phyloP scores from a whole-genome alignment of 2,888 invertebrate genomes.

The Cataglyphis cursor region DNA sequence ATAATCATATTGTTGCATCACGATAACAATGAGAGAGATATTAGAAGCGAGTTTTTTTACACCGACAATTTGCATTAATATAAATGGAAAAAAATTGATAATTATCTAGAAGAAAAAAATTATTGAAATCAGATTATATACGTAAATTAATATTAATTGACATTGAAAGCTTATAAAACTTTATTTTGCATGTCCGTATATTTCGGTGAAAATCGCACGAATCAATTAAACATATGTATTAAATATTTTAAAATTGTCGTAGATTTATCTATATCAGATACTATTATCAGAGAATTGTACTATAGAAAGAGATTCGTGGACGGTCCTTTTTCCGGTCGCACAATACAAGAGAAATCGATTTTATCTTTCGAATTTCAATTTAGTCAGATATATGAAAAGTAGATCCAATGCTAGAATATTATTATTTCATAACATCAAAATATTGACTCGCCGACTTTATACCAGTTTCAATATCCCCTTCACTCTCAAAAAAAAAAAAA shows the following conservation, averaged over 20 bases:
- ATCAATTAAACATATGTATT: neutral
- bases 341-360: neutral
- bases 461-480: neutral
- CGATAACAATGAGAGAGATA: neutral
- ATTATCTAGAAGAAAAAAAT: neutral
- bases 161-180: neutral
- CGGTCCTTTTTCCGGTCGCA: neutral
- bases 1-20: constrained; percentile 7
- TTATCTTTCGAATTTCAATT: constrained; percentile 1
- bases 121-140: neutral
- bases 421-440: neutral
- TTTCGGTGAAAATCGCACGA: neutral
- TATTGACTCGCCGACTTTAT: neutral
- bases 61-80: neutral
- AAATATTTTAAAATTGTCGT: neutral
- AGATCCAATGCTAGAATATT: neutral
- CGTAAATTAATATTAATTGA: neutral
- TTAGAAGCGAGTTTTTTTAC: neutral
- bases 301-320: too few relatives aligned
- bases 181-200: too few relatives aligned
- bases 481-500: neutral
- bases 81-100: too few relatives aligned
- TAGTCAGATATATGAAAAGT: neutral
- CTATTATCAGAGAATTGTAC: neutral
- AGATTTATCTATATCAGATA: neutral